phyloP scores from a whole-genome alignment of 2,797 vertebrate genomes.

The Poeciliopsis paucimaculata region DNA sequence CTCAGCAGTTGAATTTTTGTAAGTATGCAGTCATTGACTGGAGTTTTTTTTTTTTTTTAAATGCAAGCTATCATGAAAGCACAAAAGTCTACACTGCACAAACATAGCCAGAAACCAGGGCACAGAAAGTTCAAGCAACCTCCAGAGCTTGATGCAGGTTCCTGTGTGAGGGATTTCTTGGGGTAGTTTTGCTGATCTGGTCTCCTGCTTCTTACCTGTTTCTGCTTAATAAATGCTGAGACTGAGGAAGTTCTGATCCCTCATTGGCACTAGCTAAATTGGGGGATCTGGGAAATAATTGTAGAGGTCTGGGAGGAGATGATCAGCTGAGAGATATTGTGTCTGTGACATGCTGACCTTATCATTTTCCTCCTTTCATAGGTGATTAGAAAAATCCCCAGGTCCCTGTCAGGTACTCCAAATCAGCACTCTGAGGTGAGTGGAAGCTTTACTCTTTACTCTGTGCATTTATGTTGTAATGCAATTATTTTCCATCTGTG shows the following conservation, averaged over 20 bases:
- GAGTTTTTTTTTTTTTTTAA: conserved; percentile 15
- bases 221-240: conserved; percentile 35
- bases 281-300: conserved; percentile 52
- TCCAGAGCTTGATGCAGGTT: conserved; percentile 22
- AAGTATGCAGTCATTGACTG: conserved; percentile 26
- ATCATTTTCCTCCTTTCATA: conserved; percentile 61
- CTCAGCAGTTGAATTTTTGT: conserved; percentile 26
- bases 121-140: conserved; percentile 29
- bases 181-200: conserved; percentile 56
- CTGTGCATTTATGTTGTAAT: conserved; percentile 15
- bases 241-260: conserved; percentile 48
- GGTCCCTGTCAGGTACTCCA: conserved; percentile 64
- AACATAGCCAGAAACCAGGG: conserved; percentile 15
- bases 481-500: not conserved
- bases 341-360: conserved; percentile 59
- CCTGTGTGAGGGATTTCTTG: conserved; percentile 21
- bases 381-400: conserved; percentile 71
- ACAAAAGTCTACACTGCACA: conserved; percentile 26
- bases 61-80: conserved; percentile 15
- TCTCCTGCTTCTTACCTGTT: conserved; percentile 25
- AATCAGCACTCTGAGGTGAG: conserved; percentile 76
- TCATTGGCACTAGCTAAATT: conserved; percentile 53
- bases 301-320: conserved; percentile 32
- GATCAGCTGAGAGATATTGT: conserved; percentile 49
- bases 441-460: conserved; percentile 6